Percentiles rank a stretch among this genome's conserved stretches.
Conservation (phyloP, 2,113 vertebrate genomes). For the Procavia capensis region DNA sequence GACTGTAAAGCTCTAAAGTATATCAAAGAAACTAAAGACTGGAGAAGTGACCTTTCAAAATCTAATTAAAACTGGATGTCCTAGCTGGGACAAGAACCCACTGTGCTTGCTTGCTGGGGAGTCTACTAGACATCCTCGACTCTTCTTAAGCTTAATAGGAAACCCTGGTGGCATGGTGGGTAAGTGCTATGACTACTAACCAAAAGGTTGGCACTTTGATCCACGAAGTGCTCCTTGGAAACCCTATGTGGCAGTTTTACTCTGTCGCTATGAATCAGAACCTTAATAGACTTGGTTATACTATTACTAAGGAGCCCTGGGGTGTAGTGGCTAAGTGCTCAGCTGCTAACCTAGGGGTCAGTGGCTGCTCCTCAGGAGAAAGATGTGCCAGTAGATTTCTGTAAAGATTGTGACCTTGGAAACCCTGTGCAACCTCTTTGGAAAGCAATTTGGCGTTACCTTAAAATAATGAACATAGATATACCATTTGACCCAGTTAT, state of each 20-base stretch:
- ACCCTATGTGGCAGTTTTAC: no score
- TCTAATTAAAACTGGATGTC: background rate
- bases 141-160: background rate
- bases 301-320: no score
- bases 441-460: no score
- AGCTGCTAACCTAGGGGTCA: no score
- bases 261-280: no score
- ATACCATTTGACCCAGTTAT: no score
- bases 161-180: background rate
- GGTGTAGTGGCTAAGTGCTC: no score
- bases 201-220: background rate
- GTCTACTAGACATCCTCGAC: background rate
- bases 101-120: background rate
- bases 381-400: background rate
- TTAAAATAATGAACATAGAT: no score
- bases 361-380: background rate
- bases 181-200: background rate
- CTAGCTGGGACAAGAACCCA: background rate
- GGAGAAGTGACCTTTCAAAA: background rate
- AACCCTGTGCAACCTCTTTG: no score
- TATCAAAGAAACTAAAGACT: background rate
- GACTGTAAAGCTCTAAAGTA: conserved; percentile 5
- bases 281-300: no score
- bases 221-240: no score
- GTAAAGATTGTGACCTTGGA: background rate